These are phyloP conservation scores for Drusus annulatus DNA, from an alignment of 1,140 invertebrate genomes.

Conservation along the genomic window DNA sequence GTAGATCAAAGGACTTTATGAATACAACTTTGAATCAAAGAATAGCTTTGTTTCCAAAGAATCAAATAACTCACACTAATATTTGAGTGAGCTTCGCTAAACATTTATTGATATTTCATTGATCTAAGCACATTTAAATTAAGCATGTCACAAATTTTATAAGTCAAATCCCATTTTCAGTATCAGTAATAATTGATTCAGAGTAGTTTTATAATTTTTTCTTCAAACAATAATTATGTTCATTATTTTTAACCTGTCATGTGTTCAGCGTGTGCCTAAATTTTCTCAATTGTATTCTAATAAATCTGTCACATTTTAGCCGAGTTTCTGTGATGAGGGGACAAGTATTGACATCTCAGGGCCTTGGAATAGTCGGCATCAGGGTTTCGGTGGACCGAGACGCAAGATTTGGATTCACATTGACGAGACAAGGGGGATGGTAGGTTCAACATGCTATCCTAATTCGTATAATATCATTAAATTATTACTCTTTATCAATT, in stretches of 20 bases:
- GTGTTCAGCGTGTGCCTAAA: not conserved
- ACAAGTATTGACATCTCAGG: conserved; percentile 93
- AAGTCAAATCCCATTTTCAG: conserved; percentile 5
- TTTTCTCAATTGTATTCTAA: conserved; percentile 15
- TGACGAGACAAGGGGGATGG: conserved; percentile 95
- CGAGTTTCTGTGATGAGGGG: conserved; percentile 98
- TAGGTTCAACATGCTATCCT: conserved; percentile 73
- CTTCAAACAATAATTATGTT: not conserved
- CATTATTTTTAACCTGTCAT: not conserved
- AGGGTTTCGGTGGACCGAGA: conserved; percentile 95
- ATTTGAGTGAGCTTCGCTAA: too few relatives aligned
- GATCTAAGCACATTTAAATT: conserved; percentile 24
- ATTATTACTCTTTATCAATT: too few relatives aligned
- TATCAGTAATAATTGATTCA: not conserved
- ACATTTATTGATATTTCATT: not conserved
- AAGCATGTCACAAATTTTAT: conserved; percentile 27
- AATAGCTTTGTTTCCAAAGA: too few relatives aligned
- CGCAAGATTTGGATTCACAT: conserved; percentile 95
- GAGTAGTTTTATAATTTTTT: not conserved
- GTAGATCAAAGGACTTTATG: too few relatives aligned
- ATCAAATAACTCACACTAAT: too few relatives aligned
- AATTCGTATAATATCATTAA: too few relatives aligned
- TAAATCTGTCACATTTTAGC: conserved; percentile 73
- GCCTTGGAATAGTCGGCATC: conserved; percentile 95
- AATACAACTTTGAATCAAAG: too few relatives aligned